Evolutionary conservation across 2,797 vertebrate species (phyloP), one percentile per base, ranked within the genome.

Genomic region (Scolopax rusticola): DNA sequence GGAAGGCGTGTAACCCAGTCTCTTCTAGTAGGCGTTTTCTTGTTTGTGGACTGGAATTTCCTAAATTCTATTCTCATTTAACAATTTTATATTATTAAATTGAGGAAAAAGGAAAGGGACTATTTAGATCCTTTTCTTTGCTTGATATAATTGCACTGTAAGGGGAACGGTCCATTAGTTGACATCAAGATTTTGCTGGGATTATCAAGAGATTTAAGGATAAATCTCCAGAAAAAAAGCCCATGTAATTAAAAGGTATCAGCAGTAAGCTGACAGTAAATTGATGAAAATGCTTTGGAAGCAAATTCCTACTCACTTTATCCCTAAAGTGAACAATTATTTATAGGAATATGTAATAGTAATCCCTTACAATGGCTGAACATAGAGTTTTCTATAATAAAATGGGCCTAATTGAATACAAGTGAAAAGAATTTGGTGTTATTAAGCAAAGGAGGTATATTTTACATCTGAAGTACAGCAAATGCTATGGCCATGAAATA

Each of bases 141-240:
- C 63, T 53, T 81, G 40, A 59, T 78, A 69, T 38, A 50, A 56
- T 73, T 74, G 45, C 33, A 65, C 28, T 84, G 27, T 70, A 88
- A 88, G 59, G 48, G 77, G 89, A 93, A 50, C 17, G 28, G 71
- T 96, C 87, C 59, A 68, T 87, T 94, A 96, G 89, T 41, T 96
- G 89, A 97, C 86, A 95, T 90, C 50, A 41, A 93, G 95, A 97
- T 89, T 97, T 97, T 92, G 10, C 75, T 84, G 78, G 93, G 91
- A 97, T 98, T 98, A 97, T 91, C 71, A 67, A 83, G 86, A 96
- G 94, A 95, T 95, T 98, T 97, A 96, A 80, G 91, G 85, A 90
- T 96, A 97, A 97, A 91, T 97, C 84, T 90, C 83, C 21, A 94
- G 79, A 63, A 86, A 88, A 95, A 96, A 97, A 90, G 38, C 24